Conservation (phyloP, 37 sponge, comb jelly and placozoan genomes). For the Diacarnus erythraeanus region DNA sequence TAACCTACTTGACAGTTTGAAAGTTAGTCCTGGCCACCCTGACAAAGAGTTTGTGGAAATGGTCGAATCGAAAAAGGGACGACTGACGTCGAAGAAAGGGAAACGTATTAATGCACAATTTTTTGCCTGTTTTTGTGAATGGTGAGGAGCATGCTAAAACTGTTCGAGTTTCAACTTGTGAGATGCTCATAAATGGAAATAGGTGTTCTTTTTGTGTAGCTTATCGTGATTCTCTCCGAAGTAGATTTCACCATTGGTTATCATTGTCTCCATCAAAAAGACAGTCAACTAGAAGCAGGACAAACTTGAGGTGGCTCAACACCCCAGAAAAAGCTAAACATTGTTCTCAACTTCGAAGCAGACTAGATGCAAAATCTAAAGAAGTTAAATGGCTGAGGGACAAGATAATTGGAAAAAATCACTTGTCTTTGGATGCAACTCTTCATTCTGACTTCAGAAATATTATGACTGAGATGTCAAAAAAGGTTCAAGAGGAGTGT, state of each 20-base stretch:
- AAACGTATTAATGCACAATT: slow-evolving; percentile 17
- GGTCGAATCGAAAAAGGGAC: slow-evolving; percentile 29
- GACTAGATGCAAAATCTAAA: slow-evolving; percentile 11
- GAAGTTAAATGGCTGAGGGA: slow-evolving; percentile 19
- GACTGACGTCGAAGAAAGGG: slow-evolving; percentile 29
- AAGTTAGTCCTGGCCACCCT: slow-evolving; percentile 39
- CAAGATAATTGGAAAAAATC: slow-evolving; percentile 23
- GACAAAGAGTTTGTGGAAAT: slow-evolving; percentile 31
- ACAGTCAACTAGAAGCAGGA: slow-evolving; percentile 14
- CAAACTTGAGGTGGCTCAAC: slow-evolving; percentile 36
- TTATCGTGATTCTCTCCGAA: slow-evolving; percentile 50
- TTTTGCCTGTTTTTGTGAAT: slow-evolving; percentile 13
- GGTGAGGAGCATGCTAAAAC: slow-evolving; percentile 17
- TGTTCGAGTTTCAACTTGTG: slow-evolving; percentile 40
- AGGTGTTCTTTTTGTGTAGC: slow-evolving; percentile 35
- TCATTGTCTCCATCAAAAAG: neutral
- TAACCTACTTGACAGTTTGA: neutral
- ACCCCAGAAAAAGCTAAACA: slow-evolving; percentile 29
- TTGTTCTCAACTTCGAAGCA: slow-evolving; percentile 13
- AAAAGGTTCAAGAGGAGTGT: slow-evolving; percentile 20
- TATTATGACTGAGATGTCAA: slow-evolving; percentile 27
- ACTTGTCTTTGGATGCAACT: slow-evolving; percentile 15
- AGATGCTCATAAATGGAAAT: slow-evolving; percentile 12
- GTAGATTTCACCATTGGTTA: slow-evolving; percentile 14
- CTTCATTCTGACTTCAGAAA: slow-evolving; percentile 34